phyloP scores from a whole-genome alignment of 2,888 invertebrate genomes.

The Chaetoderma sp. region DNA sequence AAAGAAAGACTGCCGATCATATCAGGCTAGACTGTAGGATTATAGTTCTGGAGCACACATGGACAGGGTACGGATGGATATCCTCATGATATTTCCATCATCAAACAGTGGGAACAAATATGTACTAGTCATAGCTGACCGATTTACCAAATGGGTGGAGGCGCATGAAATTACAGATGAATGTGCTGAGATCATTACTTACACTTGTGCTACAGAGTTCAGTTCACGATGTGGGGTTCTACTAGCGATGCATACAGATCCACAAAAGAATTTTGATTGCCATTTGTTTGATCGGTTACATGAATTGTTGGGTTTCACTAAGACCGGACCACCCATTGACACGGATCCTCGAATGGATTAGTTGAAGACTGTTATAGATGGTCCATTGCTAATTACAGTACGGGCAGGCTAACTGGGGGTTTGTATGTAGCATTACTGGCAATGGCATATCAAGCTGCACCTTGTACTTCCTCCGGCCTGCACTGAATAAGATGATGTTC shows the following conservation, averaged over 20 bases:
- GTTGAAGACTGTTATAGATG: no score
- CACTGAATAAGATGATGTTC: background rate
- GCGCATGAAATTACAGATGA: background rate
- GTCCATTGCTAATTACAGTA: no score
- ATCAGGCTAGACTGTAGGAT: no score
- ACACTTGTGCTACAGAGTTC: background rate
- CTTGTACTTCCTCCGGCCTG: no score
- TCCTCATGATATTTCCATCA: background rate
- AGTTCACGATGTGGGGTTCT: background rate
- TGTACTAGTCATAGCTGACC: background rate
- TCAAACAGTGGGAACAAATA: background rate
- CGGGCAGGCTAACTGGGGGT: no score
- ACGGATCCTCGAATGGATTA: background rate
- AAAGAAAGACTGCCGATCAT: no score
- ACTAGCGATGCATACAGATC: constrained; percentile 11
- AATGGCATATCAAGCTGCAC: no score
- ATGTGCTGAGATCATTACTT: background rate
- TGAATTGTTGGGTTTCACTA: constrained; percentile 14
- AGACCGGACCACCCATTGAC: constrained; percentile 12
- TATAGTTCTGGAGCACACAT: no score
- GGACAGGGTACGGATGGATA: constrained; percentile 1
- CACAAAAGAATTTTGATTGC: constrained; percentile 15
- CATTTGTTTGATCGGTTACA: background rate
- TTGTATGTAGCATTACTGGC: no score
- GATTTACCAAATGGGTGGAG: background rate